These are phyloP conservation scores for Rambutsinella grinnellia DNA, from an alignment of 2,888 invertebrate genomes.

Conservation along the genomic window DNA sequence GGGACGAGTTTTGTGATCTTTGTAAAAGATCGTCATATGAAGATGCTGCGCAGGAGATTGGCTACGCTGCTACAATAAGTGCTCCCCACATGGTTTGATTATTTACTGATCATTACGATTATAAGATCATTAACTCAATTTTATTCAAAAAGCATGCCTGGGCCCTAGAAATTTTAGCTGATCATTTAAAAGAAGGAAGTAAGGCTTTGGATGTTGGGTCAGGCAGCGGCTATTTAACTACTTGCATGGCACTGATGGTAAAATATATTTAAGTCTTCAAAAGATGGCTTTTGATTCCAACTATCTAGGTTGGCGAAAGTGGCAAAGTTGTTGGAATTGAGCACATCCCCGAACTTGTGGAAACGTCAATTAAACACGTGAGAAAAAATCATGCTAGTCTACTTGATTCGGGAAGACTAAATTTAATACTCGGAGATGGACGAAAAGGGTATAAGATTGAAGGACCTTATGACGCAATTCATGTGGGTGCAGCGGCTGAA, in stretches of 20 bases:
- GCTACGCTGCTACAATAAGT: too few species aligned
- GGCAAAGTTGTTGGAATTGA: constrained; percentile 87
- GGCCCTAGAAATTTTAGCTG: too few species aligned
- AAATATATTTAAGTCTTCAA: constrained; percentile 43
- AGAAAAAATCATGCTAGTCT: constrained; percentile 79
- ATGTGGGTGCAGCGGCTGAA: constrained; percentile 87
- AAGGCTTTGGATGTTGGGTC: constrained; percentile 97
- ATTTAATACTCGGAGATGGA: constrained; percentile 91
- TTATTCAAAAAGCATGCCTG: too few species aligned
- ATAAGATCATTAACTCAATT: too few species aligned
- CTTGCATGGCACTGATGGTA: constrained; percentile 88
- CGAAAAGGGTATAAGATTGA: constrained; percentile 80
- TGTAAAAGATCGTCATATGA: too few species aligned
- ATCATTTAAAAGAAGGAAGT: too few species aligned
- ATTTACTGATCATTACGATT: too few species aligned
- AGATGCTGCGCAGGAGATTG: too few species aligned
- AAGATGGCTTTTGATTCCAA: background rate
- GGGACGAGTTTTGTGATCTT: too few species aligned
- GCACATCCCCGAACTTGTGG: constrained; percentile 87
- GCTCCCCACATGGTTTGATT: too few species aligned
- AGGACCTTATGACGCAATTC: constrained; percentile 92
- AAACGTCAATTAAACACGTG: constrained; percentile 83
- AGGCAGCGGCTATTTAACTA: constrained; percentile 93
- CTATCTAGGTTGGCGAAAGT: constrained; percentile 74
- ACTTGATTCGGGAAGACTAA: constrained; percentile 77